These are phyloP conservation scores for Xylophagus ater DNA, from an alignment of 2,888 invertebrate genomes.

Conservation along the genomic window DNA sequence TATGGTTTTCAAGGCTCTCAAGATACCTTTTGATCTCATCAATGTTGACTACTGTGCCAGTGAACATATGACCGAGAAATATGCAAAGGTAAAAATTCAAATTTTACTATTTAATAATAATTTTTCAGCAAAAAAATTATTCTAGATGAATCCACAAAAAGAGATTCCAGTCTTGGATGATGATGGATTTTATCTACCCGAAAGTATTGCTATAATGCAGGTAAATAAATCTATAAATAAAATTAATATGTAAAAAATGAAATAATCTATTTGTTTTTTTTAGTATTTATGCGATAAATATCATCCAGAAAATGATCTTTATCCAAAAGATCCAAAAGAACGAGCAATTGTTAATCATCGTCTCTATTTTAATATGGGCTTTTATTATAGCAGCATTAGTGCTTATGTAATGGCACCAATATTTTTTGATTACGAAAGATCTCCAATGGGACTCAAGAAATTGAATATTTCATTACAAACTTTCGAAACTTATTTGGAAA, in stretches of 20 bases:
- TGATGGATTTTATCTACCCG: slow-evolving; percentile 63
- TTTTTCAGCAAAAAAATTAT: slow-evolving; percentile 16
- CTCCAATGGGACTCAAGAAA: slow-evolving; percentile 55
- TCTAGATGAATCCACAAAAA: slow-evolving; percentile 65
- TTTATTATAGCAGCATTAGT: slow-evolving; percentile 57
- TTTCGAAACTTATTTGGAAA: slow-evolving; percentile 55
- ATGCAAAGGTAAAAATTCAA: slow-evolving; percentile 46
- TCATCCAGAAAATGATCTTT: slow-evolving; percentile 50
- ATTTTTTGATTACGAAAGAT: slow-evolving; percentile 62
- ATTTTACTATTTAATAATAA: background rate
- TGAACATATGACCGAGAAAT: slow-evolving; percentile 63
- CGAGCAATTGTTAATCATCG: slow-evolving; percentile 70
- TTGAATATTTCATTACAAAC: slow-evolving; percentile 52
- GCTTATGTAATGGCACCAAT: slow-evolving; percentile 53
- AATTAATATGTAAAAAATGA: background rate
- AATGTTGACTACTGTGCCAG: slow-evolving; percentile 58
- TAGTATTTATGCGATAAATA: slow-evolving; percentile 72
- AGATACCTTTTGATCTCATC: slow-evolving; percentile 52
- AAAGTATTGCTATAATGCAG: slow-evolving; percentile 53
- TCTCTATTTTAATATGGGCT: slow-evolving; percentile 64
- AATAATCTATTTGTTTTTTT: slow-evolving; percentile 21
- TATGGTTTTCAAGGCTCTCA: slow-evolving; percentile 52
- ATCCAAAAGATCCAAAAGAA: slow-evolving; percentile 57
- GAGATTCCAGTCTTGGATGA: slow-evolving; percentile 71
- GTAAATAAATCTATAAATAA: slow-evolving; percentile 8